Conservation (phyloP, 2,888 invertebrate genomes). For the Abscondita cerata region DNA sequence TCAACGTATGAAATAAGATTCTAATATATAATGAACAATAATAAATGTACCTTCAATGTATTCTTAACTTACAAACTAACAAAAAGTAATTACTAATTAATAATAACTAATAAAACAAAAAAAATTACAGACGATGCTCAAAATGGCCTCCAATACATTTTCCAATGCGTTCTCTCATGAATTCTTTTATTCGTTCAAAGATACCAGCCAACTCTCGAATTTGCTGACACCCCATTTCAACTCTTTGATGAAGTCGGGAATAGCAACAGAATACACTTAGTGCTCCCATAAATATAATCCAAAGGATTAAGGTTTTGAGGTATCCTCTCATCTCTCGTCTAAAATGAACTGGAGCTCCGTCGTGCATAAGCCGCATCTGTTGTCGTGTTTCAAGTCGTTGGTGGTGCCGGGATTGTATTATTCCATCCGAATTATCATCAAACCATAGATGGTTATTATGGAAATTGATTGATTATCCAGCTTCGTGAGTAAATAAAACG, state of each 20-base stretch:
- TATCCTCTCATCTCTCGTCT: not conserved
- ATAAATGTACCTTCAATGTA: too few relatives aligned
- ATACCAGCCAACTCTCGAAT: not conserved
- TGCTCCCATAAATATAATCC: slow-evolving; percentile 1
- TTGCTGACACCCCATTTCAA: not conserved
- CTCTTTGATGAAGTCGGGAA: not conserved
- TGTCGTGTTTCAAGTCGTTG: too few relatives aligned
- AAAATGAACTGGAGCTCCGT: not conserved
- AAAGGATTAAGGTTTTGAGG: slow-evolving; percentile 1
- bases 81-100: too few relatives aligned
- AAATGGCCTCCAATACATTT: too few relatives aligned
- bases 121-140: too few relatives aligned
- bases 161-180: too few relatives aligned
- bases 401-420: not conserved
- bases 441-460: not conserved
- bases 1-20: too few relatives aligned
- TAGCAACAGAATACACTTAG: not conserved
- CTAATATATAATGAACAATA: too few relatives aligned
- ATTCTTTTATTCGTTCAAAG: too few relatives aligned
- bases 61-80: too few relatives aligned
- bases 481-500: not conserved
- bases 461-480: not conserved
- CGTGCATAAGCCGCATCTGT: too few relatives aligned
- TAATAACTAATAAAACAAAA: too few relatives aligned
- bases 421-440: not conserved